Base-by-base conservation (phyloP, 2,113 vertebrate genomes). In the Dasyprocta punctata region DNA sequence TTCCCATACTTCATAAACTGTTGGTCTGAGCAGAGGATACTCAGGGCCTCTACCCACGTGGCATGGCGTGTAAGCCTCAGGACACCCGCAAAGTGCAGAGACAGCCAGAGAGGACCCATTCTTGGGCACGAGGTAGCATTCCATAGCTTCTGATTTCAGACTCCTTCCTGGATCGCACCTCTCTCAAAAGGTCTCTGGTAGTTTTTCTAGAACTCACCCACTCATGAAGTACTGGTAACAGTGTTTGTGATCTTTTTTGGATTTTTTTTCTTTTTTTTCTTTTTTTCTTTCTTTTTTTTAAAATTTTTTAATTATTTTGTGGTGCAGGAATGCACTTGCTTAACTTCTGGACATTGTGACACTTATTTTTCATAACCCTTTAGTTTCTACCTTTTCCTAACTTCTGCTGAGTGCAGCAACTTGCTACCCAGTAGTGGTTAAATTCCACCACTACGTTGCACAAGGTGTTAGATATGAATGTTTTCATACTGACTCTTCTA, bases 231-330 rank as follows among this genome's bases (percentile, higher is more conserved):
- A 3, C 38, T 38, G 33, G 20, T 60, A 56, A 47, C 52, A 80
- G 12, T 6, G 88, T 67, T 89, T 85, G 28, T 65, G 19, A 78
- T 20, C 2, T 94, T 41, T 36, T 41, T 28, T 14, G 13, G 60
- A 60, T 80, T 96, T 71, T 73, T 22, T 82, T 94, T 65, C 28
- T 81, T 36, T 81, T n/a, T n/a, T n/a, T n/a, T n/a, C n/a, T n/a
- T n/a, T n/a, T n/a, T n/a, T n/a, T n/a, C n/a, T n/a, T n/a, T n/a
- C n/a, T n/a, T n/a, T n/a, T n/a, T n/a, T n/a, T n/a, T n/a, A n/a
- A n/a, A n/a, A n/a, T n/a, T n/a, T n/a, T n/a, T n/a, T n/a, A n/a
- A n/a, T n/a, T n/a, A n/a, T n/a, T n/a, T n/a, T n/a, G n/a, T 75
- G 19, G 60, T 67, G 11, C 20, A 73, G 61, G 14, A 84, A 30